Base-by-base conservation (phyloP, 2,113 vertebrate genomes). In the Falco punctatus region DNA sequence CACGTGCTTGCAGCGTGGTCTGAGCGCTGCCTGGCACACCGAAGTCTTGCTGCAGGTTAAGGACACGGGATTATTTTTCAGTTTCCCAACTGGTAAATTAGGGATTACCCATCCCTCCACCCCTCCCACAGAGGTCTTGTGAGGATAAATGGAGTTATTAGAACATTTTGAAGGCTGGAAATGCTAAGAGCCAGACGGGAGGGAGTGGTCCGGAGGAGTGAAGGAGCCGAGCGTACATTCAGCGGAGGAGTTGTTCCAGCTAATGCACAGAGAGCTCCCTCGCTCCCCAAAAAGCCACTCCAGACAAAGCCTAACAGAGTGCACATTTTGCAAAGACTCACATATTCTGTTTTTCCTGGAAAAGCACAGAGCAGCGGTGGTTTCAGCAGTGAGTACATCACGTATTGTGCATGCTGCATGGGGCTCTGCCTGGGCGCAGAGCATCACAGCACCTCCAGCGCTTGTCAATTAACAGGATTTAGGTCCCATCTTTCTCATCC, bases 101-200 rank as follows among this genome's bases (percentile, higher is more conserved):
- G 92, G 83, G 85, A 81, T 92, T 82, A 67, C 33, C 62, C 55
- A 70, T 52, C 58, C 40, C 38, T 88, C n/a, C 48, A 78, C 73
- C 20, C 66, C 9, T 93, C 48, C 55, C 66, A 72, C 54, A 89
- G 73, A 88, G 88, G 92, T 91, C 70, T 80, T 95, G 28, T 66
- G 66, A 94, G 94, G 86, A 95, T 79, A 94, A 87, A 32, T 15
- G 22, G 58, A 62, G 66, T 49, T 81, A 77, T 70, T 73, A 88
- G 88, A 82, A 71, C 51, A 21, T 92, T 84, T 62, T 72, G 92
- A 97, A 89, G 66, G 51, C 54, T 95, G 64, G 64, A 94, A 96
- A 75, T 40, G 52, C 79, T 83, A 86, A 78, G 33, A 92, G 73
- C 77, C 92, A 91, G 75, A 89, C 3, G 1, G 75, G 48, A 94